Percentiles rank a stretch among this genome's conserved stretches.
phyloP scores from a whole-genome alignment of 2,797 vertebrate species.

The Neoniphon sammara region DNA sequence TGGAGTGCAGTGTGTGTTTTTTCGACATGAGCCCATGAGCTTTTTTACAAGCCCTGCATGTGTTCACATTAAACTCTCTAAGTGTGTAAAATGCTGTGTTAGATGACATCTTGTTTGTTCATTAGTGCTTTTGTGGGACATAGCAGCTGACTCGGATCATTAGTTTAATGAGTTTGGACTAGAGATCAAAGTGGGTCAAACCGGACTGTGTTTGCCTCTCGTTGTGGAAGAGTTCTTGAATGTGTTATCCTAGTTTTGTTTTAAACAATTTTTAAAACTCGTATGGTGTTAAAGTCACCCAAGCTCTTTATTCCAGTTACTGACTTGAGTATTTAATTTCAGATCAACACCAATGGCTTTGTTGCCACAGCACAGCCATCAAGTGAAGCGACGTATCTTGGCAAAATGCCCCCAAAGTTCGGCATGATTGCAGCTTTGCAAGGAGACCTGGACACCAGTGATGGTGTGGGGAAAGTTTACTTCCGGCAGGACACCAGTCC shows the following conservation, averaged over 20 bases:
- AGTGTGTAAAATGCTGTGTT: conserved; percentile 43
- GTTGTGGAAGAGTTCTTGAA: conserved; percentile 28
- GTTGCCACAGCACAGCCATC: conserved; percentile 85
- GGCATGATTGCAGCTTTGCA: conserved; percentile 84
- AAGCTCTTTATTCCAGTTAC: conserved; percentile 11
- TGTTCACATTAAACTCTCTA: conserved; percentile 49
- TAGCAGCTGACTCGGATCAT: conserved; percentile 61
- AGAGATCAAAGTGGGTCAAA: conserved; percentile 66
- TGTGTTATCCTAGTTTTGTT: conserved; percentile 23
- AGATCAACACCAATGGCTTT: conserved; percentile 92
- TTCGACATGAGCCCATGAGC: conserved; percentile 49
- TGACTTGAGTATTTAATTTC: conserved; percentile 51
- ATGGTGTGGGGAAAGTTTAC: conserved; percentile 85
- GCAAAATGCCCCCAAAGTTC: conserved; percentile 86
- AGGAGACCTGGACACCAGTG: conserved; percentile 88
- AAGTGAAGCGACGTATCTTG: conserved; percentile 83
- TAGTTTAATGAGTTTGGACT: conserved; percentile 71
- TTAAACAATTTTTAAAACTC: conserved; percentile 20
- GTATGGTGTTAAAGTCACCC: background rate
- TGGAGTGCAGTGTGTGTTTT: conserved; percentile 50
- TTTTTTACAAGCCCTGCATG: conserved; percentile 53
- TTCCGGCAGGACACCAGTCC: conserved; percentile 88
- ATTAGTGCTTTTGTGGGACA: conserved; percentile 48
- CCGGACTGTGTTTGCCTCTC: conserved; percentile 32
- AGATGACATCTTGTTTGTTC: conserved; percentile 63